Conservation (phyloP, 2,797 vertebrate species). For the Eleutherodactylus coqui region DNA sequence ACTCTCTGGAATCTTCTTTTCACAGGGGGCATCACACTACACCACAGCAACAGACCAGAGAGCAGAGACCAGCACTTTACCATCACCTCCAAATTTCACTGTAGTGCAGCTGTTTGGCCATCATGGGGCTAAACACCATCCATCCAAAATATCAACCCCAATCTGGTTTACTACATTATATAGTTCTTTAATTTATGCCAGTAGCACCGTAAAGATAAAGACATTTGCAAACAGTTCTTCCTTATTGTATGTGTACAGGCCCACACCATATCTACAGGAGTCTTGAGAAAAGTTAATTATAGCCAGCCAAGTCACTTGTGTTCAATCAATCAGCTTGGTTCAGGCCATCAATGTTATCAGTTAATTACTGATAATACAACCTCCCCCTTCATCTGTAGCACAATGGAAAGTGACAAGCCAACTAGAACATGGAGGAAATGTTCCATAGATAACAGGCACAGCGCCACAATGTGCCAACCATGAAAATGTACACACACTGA, state of each 20-base stretch:
- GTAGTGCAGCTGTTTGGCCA: too few species aligned
- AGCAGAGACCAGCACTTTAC: too few species aligned
- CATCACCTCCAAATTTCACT: too few species aligned
- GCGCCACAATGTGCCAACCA: neutral
- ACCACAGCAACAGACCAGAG: too few species aligned
- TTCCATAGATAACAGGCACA: neutral
- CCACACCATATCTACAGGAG: neutral
- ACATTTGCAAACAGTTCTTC: neutral
- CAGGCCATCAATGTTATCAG: neutral
- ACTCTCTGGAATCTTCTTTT: too few species aligned
- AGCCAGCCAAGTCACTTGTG: neutral
- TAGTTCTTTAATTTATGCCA: neutral
- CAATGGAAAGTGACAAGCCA: conserved; percentile 4
- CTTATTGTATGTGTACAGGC: neutral
- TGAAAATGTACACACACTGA: neutral
- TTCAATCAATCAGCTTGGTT: neutral
- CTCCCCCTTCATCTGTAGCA: neutral
- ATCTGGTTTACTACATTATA: neutral
- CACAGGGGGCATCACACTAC: too few species aligned
- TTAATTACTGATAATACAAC: neutral
- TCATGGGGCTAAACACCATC: too few species aligned
- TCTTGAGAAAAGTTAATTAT: neutral
- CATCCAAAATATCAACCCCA: too few species aligned
- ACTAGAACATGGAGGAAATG: neutral
- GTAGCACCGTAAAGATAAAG: neutral